A percentile compares a stretch with the other conserved stretches of the same genome.
phyloP scores from a whole-genome alignment of 37 sponge, comb jelly and placozoan species.

The Crambe crambe region DNA sequence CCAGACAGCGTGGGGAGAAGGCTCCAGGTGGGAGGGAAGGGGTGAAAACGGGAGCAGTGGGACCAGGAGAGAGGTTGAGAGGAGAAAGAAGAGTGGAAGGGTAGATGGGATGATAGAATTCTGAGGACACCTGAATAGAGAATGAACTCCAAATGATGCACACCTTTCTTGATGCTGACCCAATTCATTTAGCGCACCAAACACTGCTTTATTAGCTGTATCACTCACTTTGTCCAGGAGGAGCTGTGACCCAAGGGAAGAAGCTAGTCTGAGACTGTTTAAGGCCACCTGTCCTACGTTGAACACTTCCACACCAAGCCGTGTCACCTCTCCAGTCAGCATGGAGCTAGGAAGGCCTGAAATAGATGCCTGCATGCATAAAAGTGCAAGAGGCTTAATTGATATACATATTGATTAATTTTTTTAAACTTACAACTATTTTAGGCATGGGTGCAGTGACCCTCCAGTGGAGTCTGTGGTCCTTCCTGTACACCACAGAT shows the following conservation, averaged over 20 bases:
- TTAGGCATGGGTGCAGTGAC: constrained; percentile 71
- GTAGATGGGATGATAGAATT: constrained; percentile 19
- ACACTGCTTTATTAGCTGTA: not conserved
- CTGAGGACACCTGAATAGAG: not conserved
- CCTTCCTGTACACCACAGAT: constrained; percentile 51
- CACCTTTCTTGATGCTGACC: too few relatives aligned
- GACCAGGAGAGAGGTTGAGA: not conserved
- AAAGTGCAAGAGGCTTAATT: not conserved
- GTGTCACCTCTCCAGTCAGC: constrained; percentile 53
- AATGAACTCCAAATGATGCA: too few relatives aligned
- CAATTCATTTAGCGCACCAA: too few relatives aligned
- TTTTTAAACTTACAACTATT: constrained; percentile 55
- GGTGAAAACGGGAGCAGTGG: constrained; percentile 1
- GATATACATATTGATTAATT: not conserved
- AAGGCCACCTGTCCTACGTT: constrained; percentile 65
- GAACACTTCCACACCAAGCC: constrained; percentile 44
- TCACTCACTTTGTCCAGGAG: constrained; percentile 35
- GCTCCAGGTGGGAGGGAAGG: constrained; percentile 4
- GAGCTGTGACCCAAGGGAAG: constrained; percentile 32
- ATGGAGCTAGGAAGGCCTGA: constrained; percentile 29
- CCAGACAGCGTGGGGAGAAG: constrained; percentile 21
- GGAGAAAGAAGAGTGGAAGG: constrained; percentile 35
- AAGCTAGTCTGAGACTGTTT: constrained; percentile 47
- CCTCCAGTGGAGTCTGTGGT: constrained; percentile 77
- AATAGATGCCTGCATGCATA: constrained; percentile 11